Evolutionary conservation across 2,797 vertebrate species (phyloP).

Genomic region (Eospalax fontanierii): DNA sequence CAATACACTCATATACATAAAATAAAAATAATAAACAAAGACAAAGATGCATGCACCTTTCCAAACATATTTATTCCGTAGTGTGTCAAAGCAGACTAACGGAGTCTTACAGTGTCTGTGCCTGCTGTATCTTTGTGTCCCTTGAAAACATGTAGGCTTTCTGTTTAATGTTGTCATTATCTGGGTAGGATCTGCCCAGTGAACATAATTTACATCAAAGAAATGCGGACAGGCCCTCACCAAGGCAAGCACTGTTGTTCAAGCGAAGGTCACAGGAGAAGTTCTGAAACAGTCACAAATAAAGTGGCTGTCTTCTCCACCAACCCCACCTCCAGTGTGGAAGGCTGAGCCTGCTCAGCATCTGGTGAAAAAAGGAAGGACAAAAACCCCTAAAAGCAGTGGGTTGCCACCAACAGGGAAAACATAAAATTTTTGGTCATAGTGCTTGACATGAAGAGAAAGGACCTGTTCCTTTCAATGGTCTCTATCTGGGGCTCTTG

Average conservation of each 20-base stretch:
- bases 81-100: background rate
- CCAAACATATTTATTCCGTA: background rate
- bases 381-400: too few species aligned
- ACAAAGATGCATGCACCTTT: background rate
- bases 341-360: background rate
- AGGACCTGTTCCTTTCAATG: background rate
- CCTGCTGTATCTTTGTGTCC: background rate
- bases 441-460: background rate
- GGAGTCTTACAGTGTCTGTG: background rate
- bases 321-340: accelerated
- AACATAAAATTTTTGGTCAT: background rate
- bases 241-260: background rate
- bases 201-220: background rate
- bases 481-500: background rate
- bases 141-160: background rate
- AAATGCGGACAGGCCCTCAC: background rate
- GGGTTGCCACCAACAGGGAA: background rate
- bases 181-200: background rate
- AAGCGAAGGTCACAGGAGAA: background rate
- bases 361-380: background rate
- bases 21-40: too few species aligned
- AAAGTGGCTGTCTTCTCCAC: background rate
- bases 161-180: constrained; percentile 14
- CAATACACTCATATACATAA: too few species aligned
- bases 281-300: background rate